Evolutionary conservation across 2,888 invertebrate genomes (phyloP), one percentile per base, ranked within the genome.

Genomic region (Drosophila neoperkinsi): DNA sequence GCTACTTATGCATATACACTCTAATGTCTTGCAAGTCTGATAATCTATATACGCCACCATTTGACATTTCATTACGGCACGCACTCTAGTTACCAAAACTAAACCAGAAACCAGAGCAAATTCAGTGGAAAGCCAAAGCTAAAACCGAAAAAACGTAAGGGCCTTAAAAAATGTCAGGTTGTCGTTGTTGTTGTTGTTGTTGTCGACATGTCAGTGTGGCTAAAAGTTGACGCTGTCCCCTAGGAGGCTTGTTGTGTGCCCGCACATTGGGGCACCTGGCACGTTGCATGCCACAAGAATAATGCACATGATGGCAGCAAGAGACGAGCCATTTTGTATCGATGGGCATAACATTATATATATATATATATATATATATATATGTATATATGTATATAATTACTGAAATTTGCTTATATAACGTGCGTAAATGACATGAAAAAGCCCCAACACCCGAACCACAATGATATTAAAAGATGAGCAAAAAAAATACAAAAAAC

Each of bases 401-500:
- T 89, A 82, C 79, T 65, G 82, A 66, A 89, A 87, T 79, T 87
- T 79, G 80, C 85, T 88, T 90, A 90, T 90, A 68, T 85, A 85
- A 88, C 51, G 74, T 52, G 74, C 85, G 79, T 77, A 79, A 88
- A 84, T 75, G 79, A 68, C 67, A 68, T 56, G 1, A 25, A 55
- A n/a, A 13, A 4, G 28, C 36, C 25, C 10, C 9, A 30, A 36
- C 21, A 41, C 21, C 38, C 28, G 6, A 25, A 25, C 16, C 34
- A 1, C 64, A 74, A 73, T 67, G 55, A 74, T 83, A 81, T 85
- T 84, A 72, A 91, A 76, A 88, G 81, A 83, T 82, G 75, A 71
- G 77, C 77, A 75, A 74, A 68, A 72, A 79, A 78, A 68, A 65
- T 34, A 52, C 34, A 38, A 72, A 63, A 62, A 61, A 77, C 46